These are phyloP conservation scores for Corydoras maculifer DNA, from an alignment of 2,113 vertebrate species.

Conservation along the genomic window DNA sequence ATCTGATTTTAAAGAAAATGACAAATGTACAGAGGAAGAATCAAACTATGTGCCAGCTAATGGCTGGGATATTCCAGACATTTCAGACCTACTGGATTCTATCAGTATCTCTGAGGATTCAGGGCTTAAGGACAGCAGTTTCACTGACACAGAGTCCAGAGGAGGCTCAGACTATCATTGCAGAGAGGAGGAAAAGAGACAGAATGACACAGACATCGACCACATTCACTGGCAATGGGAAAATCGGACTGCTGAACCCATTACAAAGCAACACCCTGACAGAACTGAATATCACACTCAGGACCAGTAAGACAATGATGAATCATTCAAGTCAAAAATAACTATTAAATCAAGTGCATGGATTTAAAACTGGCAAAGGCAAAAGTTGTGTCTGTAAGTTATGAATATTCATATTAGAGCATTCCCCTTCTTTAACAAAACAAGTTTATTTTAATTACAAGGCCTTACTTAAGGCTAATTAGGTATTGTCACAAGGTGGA, in stretches of 20 bases:
- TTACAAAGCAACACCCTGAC: constrained; percentile 19
- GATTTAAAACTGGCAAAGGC: constrained; percentile 39
- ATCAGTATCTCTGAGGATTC: constrained; percentile 39
- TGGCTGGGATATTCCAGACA: constrained; percentile 50
- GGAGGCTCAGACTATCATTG: constrained; percentile 4
- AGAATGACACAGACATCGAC: constrained; percentile 44
- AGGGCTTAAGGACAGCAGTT: not conserved
- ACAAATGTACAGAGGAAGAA: constrained; percentile 7
- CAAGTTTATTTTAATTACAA: too few species aligned
- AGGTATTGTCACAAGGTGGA: too few species aligned
- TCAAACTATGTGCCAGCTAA: constrained; percentile 22
- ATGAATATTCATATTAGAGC: too few species aligned
- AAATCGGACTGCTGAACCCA: constrained; percentile 53
- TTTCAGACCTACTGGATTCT: constrained; percentile 64
- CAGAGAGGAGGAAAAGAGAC: not conserved
- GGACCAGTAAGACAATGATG: too few species aligned
- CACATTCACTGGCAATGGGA: constrained; percentile 59
- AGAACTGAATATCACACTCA: too few species aligned
- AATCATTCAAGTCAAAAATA: constrained; percentile 24
- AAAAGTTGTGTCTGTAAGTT: not conserved
- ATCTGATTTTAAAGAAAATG: not conserved
- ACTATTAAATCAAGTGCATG: constrained; percentile 12
- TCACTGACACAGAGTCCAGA: not conserved
- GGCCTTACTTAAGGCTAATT: too few species aligned
- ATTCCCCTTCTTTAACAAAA: too few species aligned